Evolutionary conservation across 2,888 invertebrate genomes (phyloP).

Genomic region (Pammene aurita): DNA sequence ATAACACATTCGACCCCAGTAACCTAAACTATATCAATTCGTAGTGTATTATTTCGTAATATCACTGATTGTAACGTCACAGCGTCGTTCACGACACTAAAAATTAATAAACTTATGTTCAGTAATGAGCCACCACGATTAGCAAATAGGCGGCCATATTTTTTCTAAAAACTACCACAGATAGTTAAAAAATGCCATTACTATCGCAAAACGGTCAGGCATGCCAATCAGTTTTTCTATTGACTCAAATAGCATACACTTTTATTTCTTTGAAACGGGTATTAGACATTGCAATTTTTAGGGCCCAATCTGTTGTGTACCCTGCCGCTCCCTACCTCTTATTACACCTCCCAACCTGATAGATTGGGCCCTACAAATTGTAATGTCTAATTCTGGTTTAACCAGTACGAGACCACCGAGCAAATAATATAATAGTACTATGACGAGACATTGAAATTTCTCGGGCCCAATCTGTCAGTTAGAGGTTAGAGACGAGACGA

Average conservation of each 20-base stretch:
- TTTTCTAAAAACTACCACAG: slow-evolving; percentile 39
- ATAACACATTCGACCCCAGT: slow-evolving; percentile 42
- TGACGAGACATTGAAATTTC: no score
- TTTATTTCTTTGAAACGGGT: no score
- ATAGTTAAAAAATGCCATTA: slow-evolving; percentile 15
- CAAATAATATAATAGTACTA: no score
- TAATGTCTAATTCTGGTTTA: no score
- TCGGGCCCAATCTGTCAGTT: no score
- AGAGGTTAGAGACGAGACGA: no score
- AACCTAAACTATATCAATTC: slow-evolving; percentile 13
- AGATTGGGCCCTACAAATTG: no score
- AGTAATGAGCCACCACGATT: slow-evolving; percentile 45
- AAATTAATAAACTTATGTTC: slow-evolving; percentile 39
- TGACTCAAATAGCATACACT: slow-evolving; percentile 5
- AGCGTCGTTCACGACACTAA: slow-evolving; percentile 21
- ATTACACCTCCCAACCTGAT: no score
- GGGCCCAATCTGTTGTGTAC: no score
- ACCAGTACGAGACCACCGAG: no score
- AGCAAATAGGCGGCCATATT: slow-evolving; percentile 49
- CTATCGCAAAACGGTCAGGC: neutral
- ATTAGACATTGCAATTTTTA: no score
- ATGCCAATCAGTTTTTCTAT: neutral
- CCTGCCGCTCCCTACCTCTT: no score
- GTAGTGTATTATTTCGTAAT: slow-evolving; percentile 6
- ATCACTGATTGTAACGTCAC: slow-evolving; percentile 32